A percentile compares a stretch with the other conserved stretches of the same genome.
Conservation (phyloP, 2,113 vertebrate genomes). For the Carassius gibelio region DNA sequence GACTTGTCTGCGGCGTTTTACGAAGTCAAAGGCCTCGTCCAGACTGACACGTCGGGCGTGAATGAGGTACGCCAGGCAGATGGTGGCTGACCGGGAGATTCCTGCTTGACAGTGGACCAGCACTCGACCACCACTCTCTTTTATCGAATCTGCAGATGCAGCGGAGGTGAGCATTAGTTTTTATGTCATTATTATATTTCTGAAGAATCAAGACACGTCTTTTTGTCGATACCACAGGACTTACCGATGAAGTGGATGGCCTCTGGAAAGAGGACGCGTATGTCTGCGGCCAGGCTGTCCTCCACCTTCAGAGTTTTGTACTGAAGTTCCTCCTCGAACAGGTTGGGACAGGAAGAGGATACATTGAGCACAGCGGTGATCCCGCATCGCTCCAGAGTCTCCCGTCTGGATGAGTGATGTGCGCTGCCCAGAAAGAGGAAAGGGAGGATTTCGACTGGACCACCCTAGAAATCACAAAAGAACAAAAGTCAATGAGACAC, state of each 20-base stretch:
- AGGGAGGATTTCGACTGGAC: slow-evolving; percentile 93
- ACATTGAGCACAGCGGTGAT: slow-evolving; percentile 94
- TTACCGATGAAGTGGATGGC: slow-evolving; percentile 92
- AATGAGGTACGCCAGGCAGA: slow-evolving; percentile 81
- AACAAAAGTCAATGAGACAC: neutral
- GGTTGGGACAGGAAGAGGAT: slow-evolving; percentile 91
- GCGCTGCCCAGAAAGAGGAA: slow-evolving; percentile 95
- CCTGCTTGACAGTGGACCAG: slow-evolving; percentile 81
- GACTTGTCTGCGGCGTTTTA: slow-evolving; percentile 75
- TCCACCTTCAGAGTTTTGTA: slow-evolving; percentile 92
- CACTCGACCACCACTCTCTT: slow-evolving; percentile 73
- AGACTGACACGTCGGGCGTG: slow-evolving; percentile 72
- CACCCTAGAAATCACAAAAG: slow-evolving; percentile 74
- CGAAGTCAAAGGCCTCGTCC: slow-evolving; percentile 79
- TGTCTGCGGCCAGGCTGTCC: slow-evolving; percentile 91
- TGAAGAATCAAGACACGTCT: neutral
- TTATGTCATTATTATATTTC: neutral
- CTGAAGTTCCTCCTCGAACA: slow-evolving; percentile 86
- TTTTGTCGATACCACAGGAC: slow-evolving; percentile 40
- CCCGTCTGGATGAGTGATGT: slow-evolving; percentile 86
- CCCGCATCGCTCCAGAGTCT: slow-evolving; percentile 83
- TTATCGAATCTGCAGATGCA: slow-evolving; percentile 72
- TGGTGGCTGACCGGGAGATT: slow-evolving; percentile 80
- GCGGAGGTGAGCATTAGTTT: slow-evolving; percentile 22
- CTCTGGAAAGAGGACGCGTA: slow-evolving; percentile 90